Percentiles rank a stretch among this genome's conserved stretches.
phyloP scores from a whole-genome alignment of 1,140 invertebrate genomes.

The Brachionus calyciflorus region DNA sequence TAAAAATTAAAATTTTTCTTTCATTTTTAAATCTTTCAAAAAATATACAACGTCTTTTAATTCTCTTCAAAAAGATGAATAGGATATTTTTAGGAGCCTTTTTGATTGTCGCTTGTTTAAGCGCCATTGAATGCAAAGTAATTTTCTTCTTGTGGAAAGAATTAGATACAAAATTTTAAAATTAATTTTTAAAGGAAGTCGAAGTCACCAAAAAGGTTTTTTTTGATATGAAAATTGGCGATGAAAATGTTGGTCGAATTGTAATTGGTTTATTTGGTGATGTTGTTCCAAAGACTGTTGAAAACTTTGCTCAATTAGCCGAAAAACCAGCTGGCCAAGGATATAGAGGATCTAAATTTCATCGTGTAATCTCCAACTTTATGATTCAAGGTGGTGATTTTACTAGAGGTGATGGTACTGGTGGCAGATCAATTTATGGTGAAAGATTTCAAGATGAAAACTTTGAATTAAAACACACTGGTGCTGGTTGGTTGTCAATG shows the following conservation, averaged over 20 bases:
- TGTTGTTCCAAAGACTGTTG: conserved; percentile 91
- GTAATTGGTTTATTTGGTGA: conserved; percentile 95
- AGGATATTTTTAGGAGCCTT: background rate
- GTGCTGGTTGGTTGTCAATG: conserved; percentile 87
- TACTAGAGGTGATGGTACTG: conserved; percentile 57
- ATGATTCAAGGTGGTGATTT: conserved; percentile 60
- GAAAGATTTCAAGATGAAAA: conserved; percentile 91
- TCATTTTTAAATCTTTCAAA: background rate
- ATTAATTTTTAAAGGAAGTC: conserved; percentile 24
- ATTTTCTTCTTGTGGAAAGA: background rate
- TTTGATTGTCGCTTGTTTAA: background rate
- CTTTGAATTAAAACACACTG: conserved; percentile 86
- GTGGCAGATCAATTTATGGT: conserved; percentile 74
- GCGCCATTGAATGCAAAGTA: conserved; percentile 19
- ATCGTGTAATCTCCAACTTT: conserved; percentile 57
- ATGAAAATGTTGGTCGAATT: conserved; percentile 76
- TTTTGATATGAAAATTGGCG: conserved; percentile 82
- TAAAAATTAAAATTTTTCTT: background rate
- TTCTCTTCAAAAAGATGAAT: background rate
- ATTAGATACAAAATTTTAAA: too few relatives aligned
- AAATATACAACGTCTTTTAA: background rate
- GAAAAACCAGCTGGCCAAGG: conserved; percentile 47
- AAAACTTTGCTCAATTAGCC: conserved; percentile 74
- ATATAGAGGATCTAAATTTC: conserved; percentile 56
- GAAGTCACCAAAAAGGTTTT: conserved; percentile 68